Evolutionary conservation across 2,888 invertebrate species (phyloP), one percentile per base, ranked within the genome.

Genomic region (Thelaira solivaga): DNA sequence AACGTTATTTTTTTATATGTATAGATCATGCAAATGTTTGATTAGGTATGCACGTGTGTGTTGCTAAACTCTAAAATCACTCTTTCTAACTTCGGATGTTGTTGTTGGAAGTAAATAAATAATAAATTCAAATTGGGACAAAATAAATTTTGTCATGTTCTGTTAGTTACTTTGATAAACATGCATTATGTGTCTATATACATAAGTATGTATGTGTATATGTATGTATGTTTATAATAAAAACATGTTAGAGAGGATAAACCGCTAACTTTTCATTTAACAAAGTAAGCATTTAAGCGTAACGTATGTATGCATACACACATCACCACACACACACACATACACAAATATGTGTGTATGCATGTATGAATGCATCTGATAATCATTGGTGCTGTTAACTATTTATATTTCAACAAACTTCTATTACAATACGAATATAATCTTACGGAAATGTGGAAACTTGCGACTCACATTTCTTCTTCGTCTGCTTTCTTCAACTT

Each of bases 231-330:
- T 13, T 13, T 24, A 4, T 4, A 13, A 7, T 41, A 18, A 18
- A 41, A 41, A 18, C 1, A 18, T 18, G 8, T n/a, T n/a, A n/a
- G n/a, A n/a, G n/a, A 39, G 10, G 8, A 26, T 18, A 26, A 61
- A 57, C 55, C 62, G 64, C 76, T 59, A 76, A 65, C 53, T 59
- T 43, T 71, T 76, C 68, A 65, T 65, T 76, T 76, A 71, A 51
- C 34, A 36, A 24, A 39, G 51, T 41, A 65, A 53, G 65, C 71
- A 65, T 76, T 76, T 71, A 39, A 71, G 65, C 76, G 59, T 71
- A 76, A 68, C 67, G 45, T 47, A 45, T 16, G 51, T 43, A 59
- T 45, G n/a, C 18, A 45, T 53, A 31, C 51, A 13, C 45, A 59
- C 45, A 36, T 45, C 61, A 53, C 10, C 10, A 55, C 16, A 7